Conservation (phyloP, 1,140 invertebrate genomes). For the Euura lappo region DNA sequence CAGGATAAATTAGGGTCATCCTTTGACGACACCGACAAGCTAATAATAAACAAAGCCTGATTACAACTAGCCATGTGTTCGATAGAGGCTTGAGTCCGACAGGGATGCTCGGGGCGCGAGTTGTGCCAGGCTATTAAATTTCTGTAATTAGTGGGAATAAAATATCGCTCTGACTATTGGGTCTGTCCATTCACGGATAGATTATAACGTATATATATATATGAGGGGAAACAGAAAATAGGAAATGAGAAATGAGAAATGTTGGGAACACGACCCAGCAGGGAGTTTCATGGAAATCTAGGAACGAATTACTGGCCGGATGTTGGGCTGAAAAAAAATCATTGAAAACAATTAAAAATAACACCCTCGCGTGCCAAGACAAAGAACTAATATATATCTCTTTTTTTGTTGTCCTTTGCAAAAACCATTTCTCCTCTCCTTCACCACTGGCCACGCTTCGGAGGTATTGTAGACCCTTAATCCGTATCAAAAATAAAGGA, state of each 20-base stretch:
- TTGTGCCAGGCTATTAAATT: neutral
- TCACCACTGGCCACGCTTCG: no score
- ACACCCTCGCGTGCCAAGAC: neutral
- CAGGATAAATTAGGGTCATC: neutral
- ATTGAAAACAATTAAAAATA: neutral
- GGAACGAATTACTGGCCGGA: neutral
- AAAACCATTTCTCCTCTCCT: no score
- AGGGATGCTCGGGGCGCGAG: neutral
- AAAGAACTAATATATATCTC: no score
- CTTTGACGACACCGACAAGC: conserved; percentile 3
- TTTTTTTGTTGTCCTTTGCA: no score
- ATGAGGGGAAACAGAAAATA: neutral
- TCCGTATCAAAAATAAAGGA: conserved; percentile 5
- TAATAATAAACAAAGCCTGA: conserved; percentile 12
- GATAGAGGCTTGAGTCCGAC: neutral
- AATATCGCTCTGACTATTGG: conserved; percentile 3
- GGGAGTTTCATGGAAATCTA: neutral
- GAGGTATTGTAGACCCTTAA: neutral
- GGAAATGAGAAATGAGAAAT: neutral
- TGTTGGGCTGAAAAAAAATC: neutral
- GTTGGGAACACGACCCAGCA: neutral
- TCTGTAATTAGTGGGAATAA: conserved; percentile 12
- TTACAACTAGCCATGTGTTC: conserved; percentile 13
- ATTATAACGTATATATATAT: neutral
- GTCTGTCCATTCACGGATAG: neutral